Evolutionary conservation across 2,113 vertebrate species (phyloP), one percentile per base, ranked within the genome.

Genomic region (Amia ocellicauda): DNA sequence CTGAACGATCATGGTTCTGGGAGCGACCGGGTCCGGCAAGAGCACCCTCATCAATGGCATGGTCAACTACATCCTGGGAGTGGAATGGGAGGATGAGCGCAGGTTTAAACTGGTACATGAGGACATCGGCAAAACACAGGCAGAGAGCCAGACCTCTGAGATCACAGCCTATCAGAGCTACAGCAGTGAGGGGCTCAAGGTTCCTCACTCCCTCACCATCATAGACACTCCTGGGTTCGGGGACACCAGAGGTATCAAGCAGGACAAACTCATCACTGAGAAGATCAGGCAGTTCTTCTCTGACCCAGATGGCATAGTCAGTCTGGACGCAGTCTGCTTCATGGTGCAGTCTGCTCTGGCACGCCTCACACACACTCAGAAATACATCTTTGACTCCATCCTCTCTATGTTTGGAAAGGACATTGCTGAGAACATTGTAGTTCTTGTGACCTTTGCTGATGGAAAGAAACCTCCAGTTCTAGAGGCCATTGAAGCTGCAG

Each of bases 151-250:
- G 41, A 71, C 65, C 2, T 64, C 66, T 1, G 58, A 41, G 10
- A 41, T 78, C 40, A 69, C 45, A 1, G 61, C 55, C 19, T 75
- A 71, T 3, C n/a, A 63, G 16, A 22, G 76, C 16, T 20, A 69
- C 22, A 3, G 51, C 19, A 36, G 20, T 10, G 3, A 40, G 1
- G 62, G 64, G 2, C 72, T 72, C 22, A 14, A 13, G 4, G 41
- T 76, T 23, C 71, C 66, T 2, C 65, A 55, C 29, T 71, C 66
- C 31, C 51, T 78, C 17, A 76, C 67, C 17, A 58, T 78, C 1
- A 67, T 69, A 19, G 76, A 78, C 58, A 78, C 69, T 0, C 73
- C 68, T 2, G 76, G 69, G 19, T 73, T 78, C 29, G 70, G 58
- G 4, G 66, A 71, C 4, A 65, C 63, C 2, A 27, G 67, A 42